Evolutionary conservation across 2,888 invertebrate genomes (phyloP).

Genomic region (Drosophila mettleri): DNA sequence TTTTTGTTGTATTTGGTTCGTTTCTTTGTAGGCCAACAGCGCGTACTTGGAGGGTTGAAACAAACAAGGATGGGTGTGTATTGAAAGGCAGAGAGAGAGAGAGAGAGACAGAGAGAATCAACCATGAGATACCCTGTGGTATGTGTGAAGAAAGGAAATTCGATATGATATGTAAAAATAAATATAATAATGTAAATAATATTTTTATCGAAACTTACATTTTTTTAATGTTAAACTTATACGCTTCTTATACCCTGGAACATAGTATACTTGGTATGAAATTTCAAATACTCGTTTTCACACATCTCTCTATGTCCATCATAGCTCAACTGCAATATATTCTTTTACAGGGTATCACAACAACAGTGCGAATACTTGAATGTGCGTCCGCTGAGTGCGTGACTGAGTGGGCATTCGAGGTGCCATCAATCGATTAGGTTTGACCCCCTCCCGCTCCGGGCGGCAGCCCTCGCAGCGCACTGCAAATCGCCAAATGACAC

Average conservation of each 20-base stretch:
- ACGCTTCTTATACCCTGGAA: not conserved
- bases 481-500: conserved; percentile 64
- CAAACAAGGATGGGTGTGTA: conserved; percentile 3
- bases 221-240: not conserved
- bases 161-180: not conserved
- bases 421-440: conserved; percentile 67
- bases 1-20: conserved; percentile 41
- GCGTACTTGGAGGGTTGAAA: conserved; percentile 54
- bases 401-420: conserved; percentile 56
- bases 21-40: conserved; percentile 1
- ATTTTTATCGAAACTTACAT: not conserved
- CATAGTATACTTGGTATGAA: not conserved
- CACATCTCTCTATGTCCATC: not conserved
- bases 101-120: not conserved
- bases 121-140: conserved; percentile 25
- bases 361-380: conserved; percentile 30
- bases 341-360: conserved; percentile 15
- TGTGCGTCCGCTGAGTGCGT: conserved; percentile 40
- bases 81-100: not conserved
- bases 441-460: conserved; percentile 3
- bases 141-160: not conserved
- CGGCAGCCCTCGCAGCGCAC: conserved; percentile 47
- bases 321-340: not conserved
- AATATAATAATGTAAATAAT: not conserved
- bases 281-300: not conserved